A percentile compares a stretch with the other conserved stretches of the same genome.
These are phyloP conservation scores for Hiodon tergisus DNA, from an alignment of 2,113 vertebrate species.

Conservation along the genomic window DNA sequence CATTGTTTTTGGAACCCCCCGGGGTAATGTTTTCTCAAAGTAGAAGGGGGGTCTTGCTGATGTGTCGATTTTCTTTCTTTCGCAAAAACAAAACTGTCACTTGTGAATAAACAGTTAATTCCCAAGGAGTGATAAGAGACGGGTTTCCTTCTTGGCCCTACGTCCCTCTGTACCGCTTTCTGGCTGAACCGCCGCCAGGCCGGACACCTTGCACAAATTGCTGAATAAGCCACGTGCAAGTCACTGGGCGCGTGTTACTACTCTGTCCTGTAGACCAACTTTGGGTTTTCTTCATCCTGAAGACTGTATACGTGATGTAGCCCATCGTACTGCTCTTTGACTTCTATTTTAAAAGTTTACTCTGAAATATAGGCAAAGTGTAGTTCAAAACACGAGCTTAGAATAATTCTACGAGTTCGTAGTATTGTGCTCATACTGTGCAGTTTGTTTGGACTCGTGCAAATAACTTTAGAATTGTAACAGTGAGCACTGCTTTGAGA, in stretches of 20 bases:
- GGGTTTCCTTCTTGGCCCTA: neutral
- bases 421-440: neutral
- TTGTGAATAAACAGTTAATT: conserved; percentile 29
- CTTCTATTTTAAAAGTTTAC: neutral
- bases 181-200: conserved; percentile 6
- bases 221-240: conserved; percentile 44
- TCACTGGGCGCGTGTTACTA: conserved; percentile 24
- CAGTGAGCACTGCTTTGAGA: conserved; percentile 6
- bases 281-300: neutral
- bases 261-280: neutral
- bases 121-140: conserved; percentile 11
- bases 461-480: neutral
- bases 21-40: conserved; percentile 29
- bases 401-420: neutral
- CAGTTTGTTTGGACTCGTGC: neutral
- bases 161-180: neutral
- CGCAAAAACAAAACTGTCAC: conserved; percentile 25
- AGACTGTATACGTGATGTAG: conserved; percentile 1
- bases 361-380: neutral
- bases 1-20: conserved; percentile 22
- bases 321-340: no score
- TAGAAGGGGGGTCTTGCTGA: conserved; percentile 22
- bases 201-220: conserved; percentile 17
- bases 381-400: neutral
- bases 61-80: conserved; percentile 36